These are phyloP conservation scores for Pycnonotus jocosus DNA, from an alignment of 2,113 vertebrate species.

Conservation along the genomic window DNA sequence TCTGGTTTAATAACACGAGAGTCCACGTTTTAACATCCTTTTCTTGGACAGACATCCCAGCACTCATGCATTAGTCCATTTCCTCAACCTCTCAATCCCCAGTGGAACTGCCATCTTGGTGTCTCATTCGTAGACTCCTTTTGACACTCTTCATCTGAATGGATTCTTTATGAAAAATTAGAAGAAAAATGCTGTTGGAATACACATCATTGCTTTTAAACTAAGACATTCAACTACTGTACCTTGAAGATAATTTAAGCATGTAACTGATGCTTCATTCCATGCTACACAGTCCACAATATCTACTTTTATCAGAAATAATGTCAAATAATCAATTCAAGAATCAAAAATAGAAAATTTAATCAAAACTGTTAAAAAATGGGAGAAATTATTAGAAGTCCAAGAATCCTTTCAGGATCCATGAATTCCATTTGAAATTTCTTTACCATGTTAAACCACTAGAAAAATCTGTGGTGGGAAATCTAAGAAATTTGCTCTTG, in stretches of 20 bases:
- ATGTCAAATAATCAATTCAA: neutral
- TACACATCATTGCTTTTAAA: slow-evolving; percentile 74
- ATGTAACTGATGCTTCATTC: neutral
- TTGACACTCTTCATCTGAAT: slow-evolving; percentile 85
- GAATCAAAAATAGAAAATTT: neutral
- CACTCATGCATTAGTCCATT: slow-evolving; percentile 74
- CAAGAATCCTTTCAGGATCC: neutral
- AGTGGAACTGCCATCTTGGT: slow-evolving; percentile 85
- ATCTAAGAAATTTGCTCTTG: neutral
- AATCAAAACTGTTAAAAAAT: neutral
- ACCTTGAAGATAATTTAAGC: slow-evolving; percentile 54
- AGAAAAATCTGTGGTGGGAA: neutral
- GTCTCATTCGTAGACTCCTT: slow-evolving; percentile 87
- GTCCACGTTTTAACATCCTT: slow-evolving; percentile 73
- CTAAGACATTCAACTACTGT: slow-evolving; percentile 61
- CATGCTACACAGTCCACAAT: neutral
- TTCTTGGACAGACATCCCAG: slow-evolving; percentile 72
- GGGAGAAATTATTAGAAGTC: neutral
- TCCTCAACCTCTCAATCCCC: slow-evolving; percentile 73
- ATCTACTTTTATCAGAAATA: neutral
- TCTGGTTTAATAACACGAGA: slow-evolving; percentile 65
- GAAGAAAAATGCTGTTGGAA: slow-evolving; percentile 88
- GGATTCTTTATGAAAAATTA: slow-evolving; percentile 92
- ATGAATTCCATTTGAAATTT: neutral
- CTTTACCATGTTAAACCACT: neutral